A percentile compares a stretch with the other conserved stretches of the same genome.
These are phyloP conservation scores for Machimus atricapillus DNA, from an alignment of 2,888 invertebrate genomes.

Conservation along the genomic window DNA sequence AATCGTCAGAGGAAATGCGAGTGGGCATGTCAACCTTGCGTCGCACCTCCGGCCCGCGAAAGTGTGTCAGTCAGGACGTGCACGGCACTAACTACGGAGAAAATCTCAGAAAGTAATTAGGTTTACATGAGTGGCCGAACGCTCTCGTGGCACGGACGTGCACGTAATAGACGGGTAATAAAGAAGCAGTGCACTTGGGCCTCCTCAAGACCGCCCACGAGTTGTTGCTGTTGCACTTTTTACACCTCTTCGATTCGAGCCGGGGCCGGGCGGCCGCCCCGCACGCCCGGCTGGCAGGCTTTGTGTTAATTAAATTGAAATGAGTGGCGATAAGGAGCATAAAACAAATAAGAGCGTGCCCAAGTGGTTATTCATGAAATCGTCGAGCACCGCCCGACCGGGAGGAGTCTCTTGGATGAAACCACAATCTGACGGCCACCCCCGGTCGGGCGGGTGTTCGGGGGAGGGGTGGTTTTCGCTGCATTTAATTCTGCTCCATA, in stretches of 20 bases:
- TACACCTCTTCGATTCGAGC: slow-evolving; percentile 37
- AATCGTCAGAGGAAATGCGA: not conserved
- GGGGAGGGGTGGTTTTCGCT: not conserved
- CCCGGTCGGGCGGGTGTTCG: not conserved
- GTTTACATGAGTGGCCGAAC: slow-evolving; percentile 26
- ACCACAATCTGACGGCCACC: slow-evolving; percentile 10
- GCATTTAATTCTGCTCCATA: slow-evolving; percentile 45
- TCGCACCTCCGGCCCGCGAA: not conserved
- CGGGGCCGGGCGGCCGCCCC: not conserved
- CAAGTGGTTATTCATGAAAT: slow-evolving; percentile 47
- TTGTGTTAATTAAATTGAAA: slow-evolving; percentile 48
- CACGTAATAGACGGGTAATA: not conserved
- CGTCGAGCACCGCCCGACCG: slow-evolving; percentile 42
- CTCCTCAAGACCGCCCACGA: slow-evolving; percentile 4
- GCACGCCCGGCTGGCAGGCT: not conserved
- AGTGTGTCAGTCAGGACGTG: slow-evolving; percentile 1
- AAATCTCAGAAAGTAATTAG: slow-evolving; percentile 24
- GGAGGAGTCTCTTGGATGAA: not conserved
- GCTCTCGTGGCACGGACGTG: slow-evolving; percentile 14
- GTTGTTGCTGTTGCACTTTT: slow-evolving; percentile 46
- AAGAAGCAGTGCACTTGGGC: not conserved
- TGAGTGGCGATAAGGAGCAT: slow-evolving; percentile 46
- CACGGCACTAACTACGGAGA: not conserved
- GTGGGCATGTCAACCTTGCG: not conserved
- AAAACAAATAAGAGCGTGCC: slow-evolving; percentile 48